Evolutionary conservation across 1,140 invertebrate species (phyloP).

Genomic region (Semibalanus balanoides): DNA sequence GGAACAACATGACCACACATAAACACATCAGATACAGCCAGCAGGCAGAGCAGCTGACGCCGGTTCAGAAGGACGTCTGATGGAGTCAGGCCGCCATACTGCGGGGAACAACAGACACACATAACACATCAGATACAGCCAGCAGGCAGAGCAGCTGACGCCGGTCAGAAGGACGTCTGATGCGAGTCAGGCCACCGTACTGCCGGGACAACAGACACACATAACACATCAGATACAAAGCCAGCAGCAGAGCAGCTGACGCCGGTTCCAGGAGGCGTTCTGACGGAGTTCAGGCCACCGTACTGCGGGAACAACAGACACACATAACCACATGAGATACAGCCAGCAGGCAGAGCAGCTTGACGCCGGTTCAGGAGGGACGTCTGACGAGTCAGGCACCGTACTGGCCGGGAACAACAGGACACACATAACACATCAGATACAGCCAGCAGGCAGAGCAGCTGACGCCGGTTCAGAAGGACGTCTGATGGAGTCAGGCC

Average conservation of each 20-base stretch:
- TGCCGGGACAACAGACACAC: too few relatives aligned
- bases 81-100: slow-evolving; percentile 50
- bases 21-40: too few relatives aligned
- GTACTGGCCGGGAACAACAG: slow-evolving; percentile 41
- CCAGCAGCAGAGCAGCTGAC: too few relatives aligned
- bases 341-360: slow-evolving; percentile 48
- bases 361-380: slow-evolving; percentile 50
- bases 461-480: slow-evolving; percentile 23
- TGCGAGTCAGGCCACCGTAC: too few relatives aligned
- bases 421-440: neutral
- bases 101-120: slow-evolving; percentile 20
- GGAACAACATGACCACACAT: slow-evolving; percentile 54
- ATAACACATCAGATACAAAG: too few relatives aligned
- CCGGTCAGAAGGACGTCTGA: slow-evolving; percentile 56
- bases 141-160: neutral
- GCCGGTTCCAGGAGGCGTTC: too few relatives aligned
- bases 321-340: too few relatives aligned
- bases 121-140: neutral
- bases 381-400: slow-evolving; percentile 43
- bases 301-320: too few relatives aligned
- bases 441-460: neutral
- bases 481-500: slow-evolving; percentile 46
- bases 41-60: slow-evolving; percentile 48
- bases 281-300: too few relatives aligned
- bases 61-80: slow-evolving; percentile 49